Conservation (phyloP, 35 echinoderm and acorn worm species). For the Lytechinus pictus region DNA sequence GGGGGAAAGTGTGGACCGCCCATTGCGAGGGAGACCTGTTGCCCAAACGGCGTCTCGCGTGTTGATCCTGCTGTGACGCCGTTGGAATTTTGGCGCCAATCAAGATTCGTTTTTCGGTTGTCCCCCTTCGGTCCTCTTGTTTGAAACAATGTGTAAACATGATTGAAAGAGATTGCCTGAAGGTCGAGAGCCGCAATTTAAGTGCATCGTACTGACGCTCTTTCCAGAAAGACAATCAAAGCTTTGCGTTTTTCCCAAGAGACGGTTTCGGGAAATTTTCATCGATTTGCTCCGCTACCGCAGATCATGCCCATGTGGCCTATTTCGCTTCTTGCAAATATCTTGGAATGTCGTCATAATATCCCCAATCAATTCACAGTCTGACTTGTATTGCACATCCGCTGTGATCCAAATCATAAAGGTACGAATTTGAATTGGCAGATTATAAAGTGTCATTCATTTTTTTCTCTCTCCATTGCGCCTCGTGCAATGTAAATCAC, state of each 20-base stretch:
- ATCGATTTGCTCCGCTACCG: not conserved
- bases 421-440: too few species aligned
- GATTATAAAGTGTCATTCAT: too few species aligned
- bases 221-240: not conserved
- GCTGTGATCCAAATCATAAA: too few species aligned
- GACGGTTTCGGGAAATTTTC: not conserved
- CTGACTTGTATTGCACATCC: too few species aligned
- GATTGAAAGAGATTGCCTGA: constrained; percentile 11
- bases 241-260: not conserved
- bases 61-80: not conserved
- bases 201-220: not conserved
- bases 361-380: not conserved
- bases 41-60: not conserved
- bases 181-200: not conserved
- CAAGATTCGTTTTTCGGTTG: not conserved
- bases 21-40: not conserved
- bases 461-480: too few species aligned
- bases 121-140: not conserved
- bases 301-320: not conserved
- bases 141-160: constrained; percentile 20
- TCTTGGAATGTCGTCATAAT: not conserved
- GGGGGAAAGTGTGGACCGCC: not conserved
- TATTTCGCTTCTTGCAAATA: not conserved
- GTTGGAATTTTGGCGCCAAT: not conserved
- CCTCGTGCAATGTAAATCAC: too few species aligned